Evolutionary conservation across 1,140 invertebrate species (phyloP), one percentile per base, ranked within the genome.

Genomic region (Heliconius himera): DNA sequence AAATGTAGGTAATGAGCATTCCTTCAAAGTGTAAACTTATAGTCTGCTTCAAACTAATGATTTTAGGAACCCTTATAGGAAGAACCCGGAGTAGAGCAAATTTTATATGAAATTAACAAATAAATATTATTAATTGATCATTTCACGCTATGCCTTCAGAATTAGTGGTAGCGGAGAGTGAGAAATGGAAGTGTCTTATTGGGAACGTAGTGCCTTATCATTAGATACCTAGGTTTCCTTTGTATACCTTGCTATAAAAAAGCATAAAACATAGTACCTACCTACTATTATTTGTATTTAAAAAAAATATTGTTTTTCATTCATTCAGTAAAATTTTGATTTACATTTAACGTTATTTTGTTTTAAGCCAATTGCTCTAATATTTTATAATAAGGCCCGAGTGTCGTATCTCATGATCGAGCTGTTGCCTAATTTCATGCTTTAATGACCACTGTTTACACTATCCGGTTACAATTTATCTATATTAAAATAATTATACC

Each of bases 371-470:
- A 56, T 9, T 60, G n/a, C 54, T 60, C 8, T 26, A 66, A 16
- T 66, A 66, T 66, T 13, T 29, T 66, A 66, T 4, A 66, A 22
- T 76, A 51, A 76, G 60, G 60, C 66, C 38, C 16, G 41, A 76
- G 71, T 79, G 46, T 56, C 51, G 70, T 66, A 76, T 76, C 49
- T 76, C 49, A 54, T 70, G 74, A 80, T 73, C 41, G 72, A 41
- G 36, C 54, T 60, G 70, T 80, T 80, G 51, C 66, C 46, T 80
- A 72, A 76, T 80, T 80, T 74, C 60, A 79, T 70, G 78, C 60
- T 38, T 79, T 54, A 75, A 75, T 11, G 33, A 46, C 29, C 49
- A 79, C 73, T 73, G 60, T 79, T 79, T 75, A 74, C 70, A 36
- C 60, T 75, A 71, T 71, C 71, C 77, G 38, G 38, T 78, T 66